phyloP scores from a whole-genome alignment of 1,140 invertebrate genomes.

The Daktulosphaira vitifoliae region DNA sequence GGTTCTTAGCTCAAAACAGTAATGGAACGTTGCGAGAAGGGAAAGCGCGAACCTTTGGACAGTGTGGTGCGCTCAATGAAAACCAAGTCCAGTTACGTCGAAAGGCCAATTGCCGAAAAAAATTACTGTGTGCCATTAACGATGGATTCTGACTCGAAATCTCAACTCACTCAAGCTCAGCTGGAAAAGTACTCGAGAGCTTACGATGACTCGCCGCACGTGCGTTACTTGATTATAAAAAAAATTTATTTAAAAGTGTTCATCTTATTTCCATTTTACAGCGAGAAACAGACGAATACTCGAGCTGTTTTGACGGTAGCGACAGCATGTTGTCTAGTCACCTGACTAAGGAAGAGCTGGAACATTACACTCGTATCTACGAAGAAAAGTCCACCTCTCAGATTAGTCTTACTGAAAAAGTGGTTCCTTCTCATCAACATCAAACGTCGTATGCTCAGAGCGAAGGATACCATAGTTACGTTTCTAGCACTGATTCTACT shows the following conservation, averaged over 20 bases:
- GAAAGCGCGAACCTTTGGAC: slow-evolving; percentile 55
- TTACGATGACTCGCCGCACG: slow-evolving; percentile 48
- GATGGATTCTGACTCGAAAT: slow-evolving; percentile 46
- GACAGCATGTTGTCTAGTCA: slow-evolving; percentile 38
- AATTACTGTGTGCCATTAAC: slow-evolving; percentile 54
- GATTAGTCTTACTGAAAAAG: not conserved
- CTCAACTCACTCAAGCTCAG: slow-evolving; percentile 53
- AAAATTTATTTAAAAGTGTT: no score
- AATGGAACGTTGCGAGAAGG: slow-evolving; percentile 62
- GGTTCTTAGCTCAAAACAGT: slow-evolving; percentile 58
- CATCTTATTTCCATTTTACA: slow-evolving; percentile 4
- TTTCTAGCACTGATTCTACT: slow-evolving; percentile 67
- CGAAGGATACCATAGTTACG: slow-evolving; percentile 73
- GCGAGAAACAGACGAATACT: slow-evolving; percentile 36
- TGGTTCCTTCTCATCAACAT: slow-evolving; percentile 53
- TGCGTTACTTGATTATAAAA: slow-evolving; percentile 30
- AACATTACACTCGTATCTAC: slow-evolving; percentile 56
- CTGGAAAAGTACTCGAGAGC: slow-evolving; percentile 60
- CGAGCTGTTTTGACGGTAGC: slow-evolving; percentile 47
- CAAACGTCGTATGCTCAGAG: slow-evolving; percentile 69
- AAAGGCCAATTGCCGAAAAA: slow-evolving; percentile 57
- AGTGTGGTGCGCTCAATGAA: slow-evolving; percentile 43
- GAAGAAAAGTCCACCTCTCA: slow-evolving; percentile 43
- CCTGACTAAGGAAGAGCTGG: slow-evolving; percentile 57
- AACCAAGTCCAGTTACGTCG: slow-evolving; percentile 45